phyloP scores from a whole-genome alignment of 1,140 invertebrate genomes.

The Trinorchestia longiramus region DNA sequence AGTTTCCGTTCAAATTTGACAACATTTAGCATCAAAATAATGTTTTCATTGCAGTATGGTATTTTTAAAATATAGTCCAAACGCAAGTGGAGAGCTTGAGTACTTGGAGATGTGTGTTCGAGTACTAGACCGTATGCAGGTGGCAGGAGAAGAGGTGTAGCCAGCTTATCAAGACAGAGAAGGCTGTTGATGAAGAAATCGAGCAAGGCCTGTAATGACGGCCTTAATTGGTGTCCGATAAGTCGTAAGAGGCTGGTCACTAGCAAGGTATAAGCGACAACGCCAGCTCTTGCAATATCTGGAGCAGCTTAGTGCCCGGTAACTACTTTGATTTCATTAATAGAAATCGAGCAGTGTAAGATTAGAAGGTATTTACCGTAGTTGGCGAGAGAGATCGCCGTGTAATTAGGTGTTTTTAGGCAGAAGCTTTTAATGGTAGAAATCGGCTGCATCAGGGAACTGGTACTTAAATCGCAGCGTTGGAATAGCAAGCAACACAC shows the following conservation, averaged over 20 bases:
- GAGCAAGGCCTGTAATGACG: conserved; percentile 31
- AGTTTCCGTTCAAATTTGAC: background rate
- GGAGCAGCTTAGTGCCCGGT: background rate
- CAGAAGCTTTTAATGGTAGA: conserved; percentile 12
- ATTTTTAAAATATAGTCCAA: background rate
- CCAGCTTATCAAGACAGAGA: conserved; percentile 9
- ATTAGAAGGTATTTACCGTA: conserved; percentile 51
- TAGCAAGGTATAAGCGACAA: background rate
- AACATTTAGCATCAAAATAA: background rate
- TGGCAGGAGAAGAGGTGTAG: background rate
- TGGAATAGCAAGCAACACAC: background rate
- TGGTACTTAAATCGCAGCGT: background rate
- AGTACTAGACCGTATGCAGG: background rate
- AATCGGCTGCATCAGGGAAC: background rate
- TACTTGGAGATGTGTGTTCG: background rate
- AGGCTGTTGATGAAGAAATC: conserved; percentile 50
- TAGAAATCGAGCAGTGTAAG: conserved; percentile 37
- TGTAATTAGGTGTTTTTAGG: conserved; percentile 24
- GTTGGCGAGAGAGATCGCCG: conserved; percentile 16
- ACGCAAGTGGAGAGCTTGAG: background rate
- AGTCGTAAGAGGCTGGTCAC: conserved; percentile 18
- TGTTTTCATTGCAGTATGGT: background rate
- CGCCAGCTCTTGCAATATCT: background rate
- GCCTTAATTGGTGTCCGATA: conserved; percentile 34
- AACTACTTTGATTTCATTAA: conserved; percentile 26